These are phyloP conservation scores for Copidosoma aretas DNA, from an alignment of 2,888 invertebrate genomes.

Conservation along the genomic window DNA sequence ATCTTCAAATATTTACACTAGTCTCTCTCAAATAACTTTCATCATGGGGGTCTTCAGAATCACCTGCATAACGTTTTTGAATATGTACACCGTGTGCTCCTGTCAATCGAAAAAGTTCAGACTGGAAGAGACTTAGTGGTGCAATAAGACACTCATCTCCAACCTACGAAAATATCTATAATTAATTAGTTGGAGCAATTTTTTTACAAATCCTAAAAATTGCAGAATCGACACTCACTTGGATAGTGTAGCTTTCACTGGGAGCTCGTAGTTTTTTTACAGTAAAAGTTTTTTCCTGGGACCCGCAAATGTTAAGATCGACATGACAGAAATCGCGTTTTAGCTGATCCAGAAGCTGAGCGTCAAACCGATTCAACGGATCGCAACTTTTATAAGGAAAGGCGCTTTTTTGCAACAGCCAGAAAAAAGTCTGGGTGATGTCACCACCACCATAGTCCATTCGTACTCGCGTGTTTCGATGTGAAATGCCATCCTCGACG, in stretches of 20 bases:
- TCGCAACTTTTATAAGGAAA: slow-evolving; percentile 88
- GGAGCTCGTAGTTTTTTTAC: slow-evolving; percentile 76
- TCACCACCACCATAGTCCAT: slow-evolving; percentile 92
- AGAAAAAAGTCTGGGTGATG: slow-evolving; percentile 86
- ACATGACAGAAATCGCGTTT: slow-evolving; percentile 93
- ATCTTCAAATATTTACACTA: slow-evolving; percentile 64
- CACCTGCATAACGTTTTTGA: slow-evolving; percentile 75
- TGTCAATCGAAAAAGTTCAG: slow-evolving; percentile 86
- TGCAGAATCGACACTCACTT: slow-evolving; percentile 58
- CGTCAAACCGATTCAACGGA: slow-evolving; percentile 77
- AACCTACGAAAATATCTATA: slow-evolving; percentile 63
- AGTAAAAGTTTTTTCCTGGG: slow-evolving; percentile 81
- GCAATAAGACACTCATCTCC: slow-evolving; percentile 94
- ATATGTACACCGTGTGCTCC: slow-evolving; percentile 77
- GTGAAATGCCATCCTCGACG: slow-evolving; percentile 95
- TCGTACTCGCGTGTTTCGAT: slow-evolving; percentile 80
- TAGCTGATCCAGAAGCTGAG: slow-evolving; percentile 78
- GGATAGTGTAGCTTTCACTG: slow-evolving; percentile 76
- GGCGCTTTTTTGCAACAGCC: slow-evolving; percentile 87
- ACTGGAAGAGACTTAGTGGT: slow-evolving; percentile 85
- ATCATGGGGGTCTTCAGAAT: slow-evolving; percentile 93
- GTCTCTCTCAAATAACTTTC: slow-evolving; percentile 91
- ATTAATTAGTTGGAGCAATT: background rate
- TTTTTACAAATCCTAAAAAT: background rate
- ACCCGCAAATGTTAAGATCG: slow-evolving; percentile 87